Evolutionary conservation across 2,797 vertebrate species (phyloP).

Genomic region (Pelochelys cantorii): DNA sequence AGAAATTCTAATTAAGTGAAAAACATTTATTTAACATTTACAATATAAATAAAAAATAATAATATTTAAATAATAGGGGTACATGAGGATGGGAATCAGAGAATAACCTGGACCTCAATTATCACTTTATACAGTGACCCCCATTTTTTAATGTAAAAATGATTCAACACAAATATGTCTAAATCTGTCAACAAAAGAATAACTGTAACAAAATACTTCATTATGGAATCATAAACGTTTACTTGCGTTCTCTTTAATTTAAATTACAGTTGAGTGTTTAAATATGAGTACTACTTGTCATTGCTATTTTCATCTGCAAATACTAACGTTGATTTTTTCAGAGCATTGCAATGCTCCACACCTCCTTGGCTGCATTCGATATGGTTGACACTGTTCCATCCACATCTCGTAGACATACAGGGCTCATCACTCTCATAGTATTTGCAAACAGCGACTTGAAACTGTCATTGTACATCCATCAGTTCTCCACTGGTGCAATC

Average conservation of each 20-base stretch:
- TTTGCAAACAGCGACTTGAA: background rate
- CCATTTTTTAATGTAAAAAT: background rate
- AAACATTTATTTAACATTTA: background rate
- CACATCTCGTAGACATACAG: background rate
- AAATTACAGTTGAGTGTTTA: background rate
- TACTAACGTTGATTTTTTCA: background rate
- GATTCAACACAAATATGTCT: background rate
- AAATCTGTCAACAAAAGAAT: too few relatives aligned
- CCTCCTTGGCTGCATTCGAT: background rate
- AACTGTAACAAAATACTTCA: too few relatives aligned
- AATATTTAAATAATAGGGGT: background rate
- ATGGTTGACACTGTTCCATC: background rate
- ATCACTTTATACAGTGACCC: background rate
- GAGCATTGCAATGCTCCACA: background rate
- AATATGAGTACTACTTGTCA: background rate
- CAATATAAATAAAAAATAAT: background rate
- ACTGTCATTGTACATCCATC: background rate
- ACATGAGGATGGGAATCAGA: background rate
- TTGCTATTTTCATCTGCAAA: background rate
- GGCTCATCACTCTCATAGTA: background rate
- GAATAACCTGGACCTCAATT: background rate
- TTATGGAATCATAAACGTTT: background rate
- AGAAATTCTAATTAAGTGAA: background rate
- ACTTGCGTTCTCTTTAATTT: background rate
- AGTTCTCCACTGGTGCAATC: background rate